Evolutionary conservation across 2,113 vertebrate genomes (phyloP).

Genomic region (Ia io): DNA sequence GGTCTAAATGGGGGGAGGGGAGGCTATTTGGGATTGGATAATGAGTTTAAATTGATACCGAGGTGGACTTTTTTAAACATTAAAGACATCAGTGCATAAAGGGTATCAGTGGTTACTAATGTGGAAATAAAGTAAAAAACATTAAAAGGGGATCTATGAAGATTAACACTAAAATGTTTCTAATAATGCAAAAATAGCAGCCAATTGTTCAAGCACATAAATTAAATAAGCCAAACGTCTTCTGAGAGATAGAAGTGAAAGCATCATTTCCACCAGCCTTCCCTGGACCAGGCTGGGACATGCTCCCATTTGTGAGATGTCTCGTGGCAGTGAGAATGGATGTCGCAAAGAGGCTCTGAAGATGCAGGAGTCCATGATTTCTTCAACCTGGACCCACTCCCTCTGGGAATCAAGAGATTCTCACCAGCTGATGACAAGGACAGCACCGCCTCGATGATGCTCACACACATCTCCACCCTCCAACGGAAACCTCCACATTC

Average conservation of each 20-base stretch:
- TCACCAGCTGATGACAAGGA: neutral
- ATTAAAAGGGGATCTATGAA: neutral
- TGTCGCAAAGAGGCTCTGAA: neutral
- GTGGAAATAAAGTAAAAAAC: neutral
- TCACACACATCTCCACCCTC: no score
- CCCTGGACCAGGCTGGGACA: no score
- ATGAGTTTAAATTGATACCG: neutral
- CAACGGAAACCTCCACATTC: neutral
- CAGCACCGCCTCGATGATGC: fast-evolving
- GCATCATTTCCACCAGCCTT: neutral
- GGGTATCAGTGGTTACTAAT: neutral
- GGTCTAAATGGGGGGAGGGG: neutral
- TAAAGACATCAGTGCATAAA: neutral
- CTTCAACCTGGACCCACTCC: neutral
- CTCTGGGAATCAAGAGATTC: neutral
- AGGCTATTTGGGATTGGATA: neutral
- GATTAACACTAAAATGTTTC: neutral
- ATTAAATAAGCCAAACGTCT: neutral
- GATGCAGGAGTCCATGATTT: neutral
- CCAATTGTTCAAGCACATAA: neutral
- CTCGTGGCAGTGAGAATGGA: neutral
- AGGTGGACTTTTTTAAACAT: neutral
- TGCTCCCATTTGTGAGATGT: neutral
- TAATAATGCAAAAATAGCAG: neutral
- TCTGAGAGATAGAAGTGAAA: neutral